These are phyloP conservation scores for Tipula vernalis DNA, from an alignment of 2,888 invertebrate genomes.

Conservation along the genomic window DNA sequence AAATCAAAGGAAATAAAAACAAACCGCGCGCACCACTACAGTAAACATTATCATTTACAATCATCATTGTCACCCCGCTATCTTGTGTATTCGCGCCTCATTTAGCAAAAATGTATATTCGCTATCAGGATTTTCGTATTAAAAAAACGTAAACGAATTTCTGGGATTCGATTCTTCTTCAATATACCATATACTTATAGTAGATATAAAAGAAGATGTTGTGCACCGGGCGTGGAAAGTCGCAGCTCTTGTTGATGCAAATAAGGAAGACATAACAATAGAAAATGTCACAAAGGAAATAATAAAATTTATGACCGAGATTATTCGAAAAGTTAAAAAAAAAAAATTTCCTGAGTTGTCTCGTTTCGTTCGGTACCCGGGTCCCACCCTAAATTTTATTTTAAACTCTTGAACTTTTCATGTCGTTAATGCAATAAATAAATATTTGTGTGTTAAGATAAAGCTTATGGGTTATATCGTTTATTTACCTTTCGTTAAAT, in stretches of 20 bases:
- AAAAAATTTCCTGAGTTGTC: neutral
- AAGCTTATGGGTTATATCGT: neutral
- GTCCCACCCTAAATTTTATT: neutral
- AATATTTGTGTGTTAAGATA: neutral
- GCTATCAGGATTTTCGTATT: neutral
- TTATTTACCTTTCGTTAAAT: neutral
- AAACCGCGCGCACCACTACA: neutral
- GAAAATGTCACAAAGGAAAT: neutral
- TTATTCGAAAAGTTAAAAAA: neutral
- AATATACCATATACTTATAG: neutral
- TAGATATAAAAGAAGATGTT: neutral
- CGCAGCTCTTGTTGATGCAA: neutral
- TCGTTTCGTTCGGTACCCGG: neutral
- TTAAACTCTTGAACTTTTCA: slow-evolving; percentile 4
- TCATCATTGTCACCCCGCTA: neutral
- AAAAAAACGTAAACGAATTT: neutral
- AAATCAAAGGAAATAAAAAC: neutral
- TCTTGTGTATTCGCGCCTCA: neutral
- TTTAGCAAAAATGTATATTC: neutral
- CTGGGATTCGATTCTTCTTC: neutral
- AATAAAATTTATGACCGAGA: neutral
- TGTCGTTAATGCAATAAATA: neutral
- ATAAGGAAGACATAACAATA: neutral
- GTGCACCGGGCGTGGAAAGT: neutral
- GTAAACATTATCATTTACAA: neutral